Evolutionary conservation across 2,113 vertebrate species (phyloP).

Genomic region (Syngnathus typhle): DNA sequence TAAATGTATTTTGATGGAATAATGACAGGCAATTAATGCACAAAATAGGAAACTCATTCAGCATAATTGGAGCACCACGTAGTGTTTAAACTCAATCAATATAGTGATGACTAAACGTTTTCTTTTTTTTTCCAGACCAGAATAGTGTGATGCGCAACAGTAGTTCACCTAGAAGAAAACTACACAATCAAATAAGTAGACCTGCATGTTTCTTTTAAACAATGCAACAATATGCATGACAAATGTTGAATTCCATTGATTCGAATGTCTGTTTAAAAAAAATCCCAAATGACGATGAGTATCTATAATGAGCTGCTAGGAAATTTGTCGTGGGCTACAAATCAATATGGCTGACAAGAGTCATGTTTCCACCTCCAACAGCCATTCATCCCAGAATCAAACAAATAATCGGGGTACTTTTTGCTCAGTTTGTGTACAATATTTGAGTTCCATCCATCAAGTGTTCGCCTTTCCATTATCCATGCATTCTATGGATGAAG

Average conservation of each 20-base stretch:
- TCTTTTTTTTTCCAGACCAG: not conserved
- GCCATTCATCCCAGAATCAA: conserved; percentile 5
- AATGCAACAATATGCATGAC: not conserved
- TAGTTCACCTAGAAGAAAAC: not conserved
- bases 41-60: conserved; percentile 38
- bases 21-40: conserved; percentile 40
- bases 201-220: not conserved
- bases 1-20: not conserved
- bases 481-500: conserved; percentile 17
- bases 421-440: conserved; percentile 26
- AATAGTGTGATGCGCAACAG: not conserved
- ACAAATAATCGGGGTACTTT: not conserved
- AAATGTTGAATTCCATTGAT: conserved; percentile 4
- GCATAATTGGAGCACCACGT: conserved; percentile 1
- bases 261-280: conserved; percentile 17
- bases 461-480: conserved; percentile 64
- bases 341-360: conserved; percentile 44
- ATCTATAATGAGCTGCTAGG: conserved; percentile 20
- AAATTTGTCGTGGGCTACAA: conserved; percentile 35
- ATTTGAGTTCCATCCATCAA: conserved; percentile 47
- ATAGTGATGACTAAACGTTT: not conserved
- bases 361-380: conserved; percentile 28
- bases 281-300: conserved; percentile 22
- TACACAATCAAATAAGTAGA: not conserved
- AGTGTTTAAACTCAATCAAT: conserved; percentile 13